Percentiles rank a stretch among this genome's conserved stretches.
Conservation (phyloP, 2,113 vertebrate genomes). For the Rana temporaria region DNA sequence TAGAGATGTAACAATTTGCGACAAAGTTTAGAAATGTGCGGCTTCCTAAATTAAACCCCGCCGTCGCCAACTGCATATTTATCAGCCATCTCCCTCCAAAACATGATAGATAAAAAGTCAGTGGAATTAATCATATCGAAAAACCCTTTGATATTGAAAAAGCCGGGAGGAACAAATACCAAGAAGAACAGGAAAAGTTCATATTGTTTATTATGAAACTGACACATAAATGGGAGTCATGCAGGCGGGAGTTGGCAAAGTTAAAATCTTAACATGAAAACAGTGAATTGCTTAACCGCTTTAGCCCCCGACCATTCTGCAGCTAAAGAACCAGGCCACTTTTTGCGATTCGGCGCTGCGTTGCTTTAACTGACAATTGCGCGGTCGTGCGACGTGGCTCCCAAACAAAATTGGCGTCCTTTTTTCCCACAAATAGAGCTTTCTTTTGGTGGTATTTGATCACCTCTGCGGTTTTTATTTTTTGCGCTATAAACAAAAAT, state of each 20-base stretch:
- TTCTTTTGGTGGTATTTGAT: too few species aligned
- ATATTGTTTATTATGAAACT: conserved; percentile 31
- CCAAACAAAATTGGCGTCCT: too few species aligned
- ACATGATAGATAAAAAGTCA: conserved; percentile 44
- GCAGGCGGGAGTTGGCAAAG: background rate
- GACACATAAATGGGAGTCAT: background rate
- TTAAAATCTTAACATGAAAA: background rate
- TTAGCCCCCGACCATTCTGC: too few species aligned
- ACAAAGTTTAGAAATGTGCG: background rate
- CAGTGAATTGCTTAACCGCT: too few species aligned
- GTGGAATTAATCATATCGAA: conserved; percentile 20
- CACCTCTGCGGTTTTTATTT: too few species aligned
- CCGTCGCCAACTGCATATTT: conserved; percentile 33
- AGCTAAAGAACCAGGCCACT: too few species aligned
- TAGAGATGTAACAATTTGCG: conserved; percentile 23
- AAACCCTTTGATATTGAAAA: conserved; percentile 31
- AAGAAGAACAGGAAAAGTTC: conserved; percentile 4
- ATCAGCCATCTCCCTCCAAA: conserved; percentile 16
- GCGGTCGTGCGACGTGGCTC: too few species aligned
- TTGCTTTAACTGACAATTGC: too few species aligned
- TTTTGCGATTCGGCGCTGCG: too few species aligned
- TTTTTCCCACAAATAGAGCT: too few species aligned
- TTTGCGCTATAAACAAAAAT: too few species aligned
- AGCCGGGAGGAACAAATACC: background rate
- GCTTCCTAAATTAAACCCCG: conserved; percentile 38